Conservation (phyloP, 92 coral and sea anemone species). For the Plumapathes pennacea region DNA sequence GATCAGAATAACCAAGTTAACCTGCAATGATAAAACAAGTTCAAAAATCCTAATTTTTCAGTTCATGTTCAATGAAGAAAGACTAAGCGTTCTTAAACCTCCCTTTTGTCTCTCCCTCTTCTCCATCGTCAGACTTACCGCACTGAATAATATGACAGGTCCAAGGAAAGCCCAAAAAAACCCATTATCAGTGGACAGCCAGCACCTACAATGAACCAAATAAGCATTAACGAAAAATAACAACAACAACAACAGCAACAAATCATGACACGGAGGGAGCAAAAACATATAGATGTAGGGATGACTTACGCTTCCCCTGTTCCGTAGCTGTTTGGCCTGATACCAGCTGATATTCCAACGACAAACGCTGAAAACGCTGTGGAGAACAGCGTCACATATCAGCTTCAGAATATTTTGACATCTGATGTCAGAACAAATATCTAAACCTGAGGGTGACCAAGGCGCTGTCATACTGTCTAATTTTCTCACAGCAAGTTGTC, state of each 20-base stretch:
- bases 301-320: conserved; percentile 49
- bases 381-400: not conserved
- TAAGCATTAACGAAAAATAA: not conserved
- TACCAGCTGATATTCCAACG: conserved; percentile 36
- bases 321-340: conserved; percentile 53
- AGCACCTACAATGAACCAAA: conserved; percentile 54
- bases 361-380: conserved; percentile 52
- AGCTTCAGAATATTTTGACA: not conserved
- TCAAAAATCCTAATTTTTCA: not conserved
- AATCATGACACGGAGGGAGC: not conserved
- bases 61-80: not conserved
- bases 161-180: conserved; percentile 84
- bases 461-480: too few relatives aligned
- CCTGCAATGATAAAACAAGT: conserved; percentile 10
- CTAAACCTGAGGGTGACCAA: too few relatives aligned
- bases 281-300: not conserved
- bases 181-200: conserved; percentile 73
- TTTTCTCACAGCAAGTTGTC: too few relatives aligned
- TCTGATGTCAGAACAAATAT: too few relatives aligned
- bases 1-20: conserved; percentile 59
- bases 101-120: not conserved
- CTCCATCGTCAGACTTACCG: conserved; percentile 36
- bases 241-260: not conserved
- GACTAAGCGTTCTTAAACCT: not conserved
- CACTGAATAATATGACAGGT: conserved; percentile 71